Evolutionary conservation across 2,113 vertebrate species (phyloP).

Genomic region (Osmerus mordax): DNA sequence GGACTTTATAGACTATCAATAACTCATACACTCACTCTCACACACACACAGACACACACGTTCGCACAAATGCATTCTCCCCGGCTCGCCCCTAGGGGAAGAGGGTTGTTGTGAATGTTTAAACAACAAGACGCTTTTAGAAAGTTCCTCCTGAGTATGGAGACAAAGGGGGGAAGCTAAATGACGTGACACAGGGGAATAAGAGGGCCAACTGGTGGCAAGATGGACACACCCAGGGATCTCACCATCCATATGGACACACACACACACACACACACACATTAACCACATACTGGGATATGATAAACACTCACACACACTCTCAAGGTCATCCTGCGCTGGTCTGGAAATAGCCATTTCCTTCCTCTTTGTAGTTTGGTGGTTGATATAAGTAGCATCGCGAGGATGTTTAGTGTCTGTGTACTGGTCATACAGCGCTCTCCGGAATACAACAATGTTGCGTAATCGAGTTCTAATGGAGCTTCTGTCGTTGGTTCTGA

Average conservation of each 20-base stretch:
- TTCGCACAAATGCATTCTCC: conserved; percentile 7
- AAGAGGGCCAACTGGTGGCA: conserved; percentile 57
- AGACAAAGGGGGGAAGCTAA: conserved; percentile 87
- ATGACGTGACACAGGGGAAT: conserved; percentile 73
- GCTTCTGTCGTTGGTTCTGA: too few species aligned
- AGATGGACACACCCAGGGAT: conserved; percentile 67
- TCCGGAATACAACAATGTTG: too few species aligned
- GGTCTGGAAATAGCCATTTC: conserved; percentile 55
- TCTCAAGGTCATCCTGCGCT: conserved; percentile 35
- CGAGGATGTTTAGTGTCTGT: conserved; percentile 49
- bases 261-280: conserved; percentile 36
- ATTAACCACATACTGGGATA: conserved; percentile 1
- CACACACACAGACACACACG: not conserved
- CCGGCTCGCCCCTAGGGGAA: conserved; percentile 66
- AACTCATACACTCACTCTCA: conserved; percentile 44
- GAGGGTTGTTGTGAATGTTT: conserved; percentile 71
- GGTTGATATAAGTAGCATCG: conserved; percentile 19
- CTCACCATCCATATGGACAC: conserved; percentile 46
- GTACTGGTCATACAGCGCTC: not conserved
- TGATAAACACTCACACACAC: not conserved
- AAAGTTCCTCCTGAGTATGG: conserved; percentile 68
- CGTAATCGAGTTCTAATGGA: too few species aligned
- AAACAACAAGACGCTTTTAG: conserved; percentile 92
- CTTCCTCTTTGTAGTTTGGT: conserved; percentile 17
- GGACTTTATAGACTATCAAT: conserved; percentile 62